Base-by-base conservation (phyloP, 2,113 vertebrate genomes). In the Actenoides lindsayi region DNA sequence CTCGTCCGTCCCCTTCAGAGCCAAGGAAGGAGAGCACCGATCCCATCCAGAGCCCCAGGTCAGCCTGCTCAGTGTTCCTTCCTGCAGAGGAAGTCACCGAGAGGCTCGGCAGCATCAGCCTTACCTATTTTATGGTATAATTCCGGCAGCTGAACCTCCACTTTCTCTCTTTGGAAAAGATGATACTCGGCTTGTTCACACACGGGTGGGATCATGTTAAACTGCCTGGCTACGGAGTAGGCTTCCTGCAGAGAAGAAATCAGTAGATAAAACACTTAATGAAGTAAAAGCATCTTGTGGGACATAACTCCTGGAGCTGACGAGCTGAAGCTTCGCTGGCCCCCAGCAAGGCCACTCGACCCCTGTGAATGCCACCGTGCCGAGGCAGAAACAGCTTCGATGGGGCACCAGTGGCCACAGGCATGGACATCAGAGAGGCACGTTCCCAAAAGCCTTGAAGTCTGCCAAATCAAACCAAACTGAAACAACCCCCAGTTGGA, bases 171-270 rank as follows among this genome's bases (percentile, higher is more conserved):
- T 86, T 99, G 99, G 97, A 99, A 99, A 54, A 99, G 99, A 48
- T 99, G 99, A 67, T 99, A 99, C 90, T 99, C 99, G 0, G 99
- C 99, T 97, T 99, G 99, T 48, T 99, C 99, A 37, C 99, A 99
- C 83, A 99, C 99, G 0, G 99, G 99, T 0, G 99, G 99, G 91
- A 99, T 99, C 97, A 99, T 98, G 94, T 99, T 99, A 87, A 99
- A 99, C 98, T 99, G 99, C 94, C 99, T 98, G 15, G 99, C 99
- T 85, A 99, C 99, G 0, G 99, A 99, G 93, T 99, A 99, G 28
- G 99, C 99, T 96, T 99, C 99, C 99, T 99, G 88, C 44, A 63
- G 85, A 18, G 7, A 53, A 56, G 48, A 53, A 75, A 46, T 0
- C 8, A 28, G 14, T 0, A 12, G 50, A 30, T 11, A 23, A 63